Conservation (phyloP, 2,888 invertebrate genomes). For the Microctonus aethiopoides region DNA sequence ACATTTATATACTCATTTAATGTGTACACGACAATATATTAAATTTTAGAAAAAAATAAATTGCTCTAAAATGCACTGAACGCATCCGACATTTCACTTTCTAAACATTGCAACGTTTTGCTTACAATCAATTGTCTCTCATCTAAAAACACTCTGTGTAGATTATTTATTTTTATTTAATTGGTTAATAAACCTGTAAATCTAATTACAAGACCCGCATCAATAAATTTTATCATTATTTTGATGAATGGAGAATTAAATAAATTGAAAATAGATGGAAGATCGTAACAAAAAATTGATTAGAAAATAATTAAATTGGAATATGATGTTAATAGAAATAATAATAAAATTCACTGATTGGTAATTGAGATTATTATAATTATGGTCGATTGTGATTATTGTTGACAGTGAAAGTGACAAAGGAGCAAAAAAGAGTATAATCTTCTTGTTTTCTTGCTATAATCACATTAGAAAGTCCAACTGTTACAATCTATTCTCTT, state of each 20-base stretch:
- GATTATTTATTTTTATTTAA: not conserved
- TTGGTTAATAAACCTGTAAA: not conserved
- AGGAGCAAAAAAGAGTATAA: conserved; percentile 4
- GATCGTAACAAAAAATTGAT: not conserved
- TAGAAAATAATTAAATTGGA: no score
- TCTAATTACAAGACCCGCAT: not conserved
- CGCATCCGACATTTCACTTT: conserved; percentile 51
- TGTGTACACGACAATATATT: not conserved
- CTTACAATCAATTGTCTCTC: conserved; percentile 40
- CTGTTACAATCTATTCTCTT: no score
- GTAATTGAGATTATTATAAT: no score
- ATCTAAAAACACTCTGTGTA: not conserved
- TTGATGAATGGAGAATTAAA: not conserved
- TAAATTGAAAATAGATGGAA: not conserved
- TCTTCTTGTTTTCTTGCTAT: not conserved
- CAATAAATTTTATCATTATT: not conserved
- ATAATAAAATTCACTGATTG: no score
- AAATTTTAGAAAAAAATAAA: not conserved
- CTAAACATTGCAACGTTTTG: conserved; percentile 51
- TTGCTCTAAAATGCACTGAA: not conserved
- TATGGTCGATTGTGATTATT: not conserved
- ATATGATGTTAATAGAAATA: no score
- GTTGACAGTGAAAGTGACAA: not conserved
- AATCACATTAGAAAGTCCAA: no score
- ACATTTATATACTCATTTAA: not conserved